A percentile compares a stretch with the other conserved stretches of the same genome.
Conservation (phyloP, 2,797 vertebrate genomes). For the Platyrinchus mystaceus region DNA sequence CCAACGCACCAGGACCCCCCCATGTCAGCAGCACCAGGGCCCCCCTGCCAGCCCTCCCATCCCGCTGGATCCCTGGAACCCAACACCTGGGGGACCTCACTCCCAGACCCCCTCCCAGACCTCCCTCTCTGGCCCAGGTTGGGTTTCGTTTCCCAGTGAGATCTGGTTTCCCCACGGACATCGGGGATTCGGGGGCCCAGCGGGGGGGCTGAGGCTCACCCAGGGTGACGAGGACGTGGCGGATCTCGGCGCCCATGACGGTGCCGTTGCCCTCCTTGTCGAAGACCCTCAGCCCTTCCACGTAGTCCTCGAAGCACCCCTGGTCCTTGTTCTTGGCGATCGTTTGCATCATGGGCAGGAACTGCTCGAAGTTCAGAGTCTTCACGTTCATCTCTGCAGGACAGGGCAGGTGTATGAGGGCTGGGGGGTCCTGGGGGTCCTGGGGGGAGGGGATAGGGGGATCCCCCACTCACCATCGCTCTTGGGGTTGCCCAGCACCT, state of each 20-base stretch:
- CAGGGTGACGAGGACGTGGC: constrained; percentile 91
- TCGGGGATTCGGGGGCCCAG: not conserved
- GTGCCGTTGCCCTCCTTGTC: constrained; percentile 95
- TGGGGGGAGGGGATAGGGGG: too few relatives aligned
- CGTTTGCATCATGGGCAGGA: constrained; percentile 92
- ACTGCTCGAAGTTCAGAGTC: constrained; percentile 91
- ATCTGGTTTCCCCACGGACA: not conserved
- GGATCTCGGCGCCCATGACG: constrained; percentile 92
- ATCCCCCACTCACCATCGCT: constrained; percentile 80
- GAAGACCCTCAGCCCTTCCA: constrained; percentile 90
- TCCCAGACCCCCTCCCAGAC: not conserved
- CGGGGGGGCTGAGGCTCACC: constrained; percentile 64
- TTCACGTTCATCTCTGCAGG: constrained; percentile 88
- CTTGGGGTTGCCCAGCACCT: constrained; percentile 92
- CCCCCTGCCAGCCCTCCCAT: not conserved
- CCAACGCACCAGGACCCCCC: not conserved
- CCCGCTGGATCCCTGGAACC: not conserved
- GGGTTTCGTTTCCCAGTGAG: not conserved
- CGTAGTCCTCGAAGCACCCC: constrained; percentile 90
- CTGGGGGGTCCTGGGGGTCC: too few relatives aligned
- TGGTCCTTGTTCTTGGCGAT: constrained; percentile 94
- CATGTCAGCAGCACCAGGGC: not conserved
- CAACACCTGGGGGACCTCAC: not conserved
- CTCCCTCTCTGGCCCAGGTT: not conserved
- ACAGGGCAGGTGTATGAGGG: not conserved